These are phyloP conservation scores for Tyria jacobaeae DNA, from an alignment of 2,888 invertebrate species.

Conservation along the genomic window DNA sequence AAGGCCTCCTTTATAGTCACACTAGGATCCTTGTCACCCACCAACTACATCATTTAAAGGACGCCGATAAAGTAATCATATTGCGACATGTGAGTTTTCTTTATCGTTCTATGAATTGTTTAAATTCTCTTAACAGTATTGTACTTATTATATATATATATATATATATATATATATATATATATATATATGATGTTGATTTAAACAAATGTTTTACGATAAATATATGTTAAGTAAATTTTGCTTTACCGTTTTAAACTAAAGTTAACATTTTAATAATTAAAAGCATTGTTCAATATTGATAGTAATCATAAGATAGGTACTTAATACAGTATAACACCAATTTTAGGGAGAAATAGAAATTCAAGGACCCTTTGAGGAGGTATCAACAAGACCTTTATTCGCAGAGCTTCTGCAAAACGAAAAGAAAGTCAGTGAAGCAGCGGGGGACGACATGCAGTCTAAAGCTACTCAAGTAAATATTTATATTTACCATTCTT, in stretches of 20 bases:
- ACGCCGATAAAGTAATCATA: conserved; percentile 88
- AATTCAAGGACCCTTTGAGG: conserved; percentile 84
- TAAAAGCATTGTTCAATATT: too few species aligned
- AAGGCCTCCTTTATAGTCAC: conserved; percentile 86
- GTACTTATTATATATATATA: neutral
- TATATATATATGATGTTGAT: too few species aligned
- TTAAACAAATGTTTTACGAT: too few species aligned
- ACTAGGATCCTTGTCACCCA: conserved; percentile 93
- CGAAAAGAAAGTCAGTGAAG: conserved; percentile 64
- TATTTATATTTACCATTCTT: neutral
- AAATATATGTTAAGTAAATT: too few species aligned
- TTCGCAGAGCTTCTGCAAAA: conserved; percentile 80
- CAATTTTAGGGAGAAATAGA: conserved; percentile 86
- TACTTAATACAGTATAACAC: conserved; percentile 1
- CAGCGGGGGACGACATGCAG: conserved; percentile 48
- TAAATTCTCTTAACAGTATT: too few species aligned
- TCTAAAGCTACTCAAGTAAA: conserved; percentile 57
- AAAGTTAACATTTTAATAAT: too few species aligned
- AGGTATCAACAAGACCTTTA: conserved; percentile 82
- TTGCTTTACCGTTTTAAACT: too few species aligned
- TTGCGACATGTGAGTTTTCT: conserved; percentile 87
- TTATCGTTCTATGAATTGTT: neutral
- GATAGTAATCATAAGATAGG: too few species aligned
- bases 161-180: too few species aligned
- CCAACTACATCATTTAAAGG: conserved; percentile 92